Conservation (phyloP, 1,140 invertebrate species). For the Papilio polyxenes region DNA sequence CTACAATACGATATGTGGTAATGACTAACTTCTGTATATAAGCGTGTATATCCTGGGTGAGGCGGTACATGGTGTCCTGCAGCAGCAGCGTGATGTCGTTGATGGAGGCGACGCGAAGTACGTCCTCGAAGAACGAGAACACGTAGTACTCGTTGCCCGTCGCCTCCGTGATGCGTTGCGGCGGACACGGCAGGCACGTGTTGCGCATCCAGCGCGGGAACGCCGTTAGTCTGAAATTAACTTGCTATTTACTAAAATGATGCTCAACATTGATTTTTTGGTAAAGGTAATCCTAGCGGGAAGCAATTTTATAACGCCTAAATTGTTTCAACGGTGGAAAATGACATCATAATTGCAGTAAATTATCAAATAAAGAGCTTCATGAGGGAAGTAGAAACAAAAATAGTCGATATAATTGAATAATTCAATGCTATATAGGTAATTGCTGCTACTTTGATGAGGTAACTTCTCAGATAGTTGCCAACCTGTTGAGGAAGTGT, state of each 20-base stretch:
- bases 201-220: conserved; percentile 92
- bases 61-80: conserved; percentile 83
- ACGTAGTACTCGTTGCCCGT: conserved; percentile 82
- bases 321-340: too few species aligned
- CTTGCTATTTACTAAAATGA: neutral
- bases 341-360: too few species aligned
- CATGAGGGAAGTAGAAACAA: too few species aligned
- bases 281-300: too few species aligned
- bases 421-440: too few species aligned
- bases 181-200: conserved; percentile 87
- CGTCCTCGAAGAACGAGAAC: conserved; percentile 89
- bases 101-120: conserved; percentile 84
- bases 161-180: conserved; percentile 79
- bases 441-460: too few species aligned
- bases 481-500: conserved; percentile 83
- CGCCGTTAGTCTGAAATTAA: conserved; percentile 82
- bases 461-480: neutral
- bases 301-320: too few species aligned
- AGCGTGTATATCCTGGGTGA: conserved; percentile 83
- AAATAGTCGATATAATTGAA: too few species aligned
- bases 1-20: neutral
- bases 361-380: too few species aligned
- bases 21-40: conserved; percentile 83
- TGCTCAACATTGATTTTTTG: too few species aligned
- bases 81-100: conserved; percentile 85